phyloP scores from a whole-genome alignment of 2,888 invertebrate genomes.

The Tenodera sinensis region DNA sequence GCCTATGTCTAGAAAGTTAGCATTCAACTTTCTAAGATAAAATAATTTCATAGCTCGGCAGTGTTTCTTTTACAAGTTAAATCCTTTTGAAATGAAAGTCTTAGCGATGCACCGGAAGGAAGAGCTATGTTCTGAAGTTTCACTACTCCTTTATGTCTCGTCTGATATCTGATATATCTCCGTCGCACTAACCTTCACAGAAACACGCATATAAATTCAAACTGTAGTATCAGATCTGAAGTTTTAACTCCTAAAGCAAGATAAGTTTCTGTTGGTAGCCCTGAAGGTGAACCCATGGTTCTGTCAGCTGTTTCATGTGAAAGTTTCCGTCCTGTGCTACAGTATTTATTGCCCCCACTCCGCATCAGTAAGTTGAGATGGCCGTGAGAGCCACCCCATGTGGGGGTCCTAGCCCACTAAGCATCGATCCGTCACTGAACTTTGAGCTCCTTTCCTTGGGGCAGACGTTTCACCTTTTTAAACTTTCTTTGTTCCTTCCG shows the following conservation, averaged over 20 bases:
- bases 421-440: not conserved
- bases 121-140: not conserved
- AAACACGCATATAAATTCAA: not conserved
- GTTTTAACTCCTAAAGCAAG: not conserved
- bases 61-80: not conserved
- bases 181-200: not conserved
- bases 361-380: not conserved
- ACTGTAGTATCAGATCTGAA: not conserved
- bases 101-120: not conserved
- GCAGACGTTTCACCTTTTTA: not conserved
- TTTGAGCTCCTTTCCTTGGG: not conserved
- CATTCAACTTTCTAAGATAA: not conserved
- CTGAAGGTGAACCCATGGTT: not conserved
- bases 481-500: not conserved
- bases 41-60: not conserved
- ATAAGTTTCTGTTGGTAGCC: not conserved
- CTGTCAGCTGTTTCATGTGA: slow-evolving; percentile 10
- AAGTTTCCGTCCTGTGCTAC: not conserved
- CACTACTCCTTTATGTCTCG: not conserved
- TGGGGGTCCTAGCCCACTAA: not conserved
- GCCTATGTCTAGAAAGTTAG: too few relatives aligned
- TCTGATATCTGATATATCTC: not conserved
- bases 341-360: not conserved
- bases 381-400: not conserved
- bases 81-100: not conserved